Evolutionary conservation across 2,888 invertebrate genomes (phyloP), one percentile per base, ranked within the genome.

Genomic region (Volucella bombylans): DNA sequence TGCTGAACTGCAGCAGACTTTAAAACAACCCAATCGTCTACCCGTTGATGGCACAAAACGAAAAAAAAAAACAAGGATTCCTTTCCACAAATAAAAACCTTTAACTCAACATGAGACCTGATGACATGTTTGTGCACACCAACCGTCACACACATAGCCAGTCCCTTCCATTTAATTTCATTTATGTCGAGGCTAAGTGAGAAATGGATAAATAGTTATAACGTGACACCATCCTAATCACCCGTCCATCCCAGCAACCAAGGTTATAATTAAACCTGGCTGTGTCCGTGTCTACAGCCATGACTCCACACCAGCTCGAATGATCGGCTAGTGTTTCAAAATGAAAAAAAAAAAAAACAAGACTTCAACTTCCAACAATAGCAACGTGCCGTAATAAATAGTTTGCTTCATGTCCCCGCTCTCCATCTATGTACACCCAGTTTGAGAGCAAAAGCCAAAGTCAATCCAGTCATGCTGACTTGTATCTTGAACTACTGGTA

Each of bases 281-380:
- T 72, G 50, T 62, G 23, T 52, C 57, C 77, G 10, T 65, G 55
- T 49, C 55, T 65, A 39, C 55, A 8, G 14, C 47, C 14, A 61
- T n/a, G 0, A 18, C 9, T n/a, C 15, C 41, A 10, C 43, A 45
- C 61, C 23, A 64, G 23, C 23, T 31, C 12, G 31, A 74, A 59
- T 82, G 87, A 87, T 86, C 87, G 76, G 69, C 68, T 80, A 80
- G 83, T 82, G 41, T 67, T 50, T 31, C 31, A 6, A 31, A 68
- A 61, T 62, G 18, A 50, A 52, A 54, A 62, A 54, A 57, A 47
- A 78, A 55, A 69, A 43, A 57, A 47, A 43, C 38, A 67, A 23
- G 3, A 79, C 83, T 86, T 86, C 74, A 85, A 79, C 81, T 69
- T 86, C 71, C 68, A 86, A 77, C 64, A 62, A 72, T 79, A 50